Percentiles rank a stretch among this genome's conserved stretches.
These are phyloP conservation scores for Morone chrysops DNA, from an alignment of 2,113 vertebrate genomes.

Conservation along the genomic window DNA sequence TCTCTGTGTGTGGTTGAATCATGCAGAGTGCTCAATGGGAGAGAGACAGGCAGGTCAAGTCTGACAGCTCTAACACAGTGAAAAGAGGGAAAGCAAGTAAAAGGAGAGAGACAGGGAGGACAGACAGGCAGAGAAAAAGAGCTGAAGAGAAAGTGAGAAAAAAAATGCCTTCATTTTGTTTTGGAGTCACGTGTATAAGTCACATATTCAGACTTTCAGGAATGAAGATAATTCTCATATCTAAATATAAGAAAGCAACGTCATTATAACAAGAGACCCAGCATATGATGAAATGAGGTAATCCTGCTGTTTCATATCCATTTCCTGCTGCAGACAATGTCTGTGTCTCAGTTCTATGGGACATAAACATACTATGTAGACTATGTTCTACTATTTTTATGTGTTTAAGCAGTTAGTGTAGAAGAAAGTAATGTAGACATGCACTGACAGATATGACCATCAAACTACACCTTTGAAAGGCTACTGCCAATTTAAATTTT, in stretches of 20 bases:
- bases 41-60: slow-evolving; percentile 80
- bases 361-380: neutral
- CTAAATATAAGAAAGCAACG: neutral
- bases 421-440: neutral
- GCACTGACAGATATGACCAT: neutral
- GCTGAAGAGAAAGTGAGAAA: slow-evolving; percentile 16
- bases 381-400: too few relatives aligned
- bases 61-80: slow-evolving; percentile 77
- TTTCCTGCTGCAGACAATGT: slow-evolving; percentile 14
- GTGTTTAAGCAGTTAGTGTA: neutral
- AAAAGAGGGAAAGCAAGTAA: slow-evolving; percentile 56
- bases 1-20: slow-evolving; percentile 63
- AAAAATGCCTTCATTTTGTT: neutral
- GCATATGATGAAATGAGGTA: neutral
- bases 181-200: neutral
- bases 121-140: slow-evolving; percentile 19
- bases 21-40: slow-evolving; percentile 76
- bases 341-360: neutral
- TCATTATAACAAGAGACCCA: neutral
- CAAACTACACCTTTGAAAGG: neutral
- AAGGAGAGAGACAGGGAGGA: slow-evolving; percentile 16
- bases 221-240: neutral
- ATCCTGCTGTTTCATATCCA: neutral
- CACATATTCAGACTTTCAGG: neutral
- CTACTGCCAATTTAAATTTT: slow-evolving; percentile 3